Evolutionary conservation across 1,140 invertebrate genomes (phyloP).

Genomic region (Platyscapa corneri): DNA sequence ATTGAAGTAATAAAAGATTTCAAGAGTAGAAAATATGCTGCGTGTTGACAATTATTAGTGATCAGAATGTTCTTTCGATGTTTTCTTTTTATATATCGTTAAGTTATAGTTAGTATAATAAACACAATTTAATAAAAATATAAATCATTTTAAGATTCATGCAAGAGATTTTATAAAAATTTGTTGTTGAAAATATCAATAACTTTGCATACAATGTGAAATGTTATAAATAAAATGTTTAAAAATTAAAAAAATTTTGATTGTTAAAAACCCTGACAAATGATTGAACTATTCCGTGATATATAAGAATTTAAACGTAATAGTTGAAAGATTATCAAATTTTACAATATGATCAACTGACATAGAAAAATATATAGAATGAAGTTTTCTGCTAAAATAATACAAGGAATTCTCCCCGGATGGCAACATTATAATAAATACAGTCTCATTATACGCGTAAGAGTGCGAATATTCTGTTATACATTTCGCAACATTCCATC

Average conservation of each 20-base stretch:
- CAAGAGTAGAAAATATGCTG: too few species aligned
- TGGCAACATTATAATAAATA: conserved; percentile 3
- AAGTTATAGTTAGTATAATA: neutral
- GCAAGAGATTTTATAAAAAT: too few species aligned
- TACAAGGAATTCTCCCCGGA: conserved; percentile 24
- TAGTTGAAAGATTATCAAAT: neutral
- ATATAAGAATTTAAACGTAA: neutral
- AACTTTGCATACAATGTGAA: too few species aligned
- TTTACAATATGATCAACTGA: neutral
- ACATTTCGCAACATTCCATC: neutral
- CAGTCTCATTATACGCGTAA: conserved; percentile 12
- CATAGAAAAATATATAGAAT: conserved; percentile 1
- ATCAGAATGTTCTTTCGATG: neutral
- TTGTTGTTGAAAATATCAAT: too few species aligned
- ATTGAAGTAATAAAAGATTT: too few species aligned
- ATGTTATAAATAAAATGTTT: too few species aligned
- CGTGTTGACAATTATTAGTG: neutral
- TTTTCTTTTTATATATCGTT: neutral
- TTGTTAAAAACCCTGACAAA: too few species aligned
- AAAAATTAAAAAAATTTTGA: too few species aligned
- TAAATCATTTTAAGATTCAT: neutral
- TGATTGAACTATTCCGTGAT: neutral
- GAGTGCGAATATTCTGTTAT: neutral
- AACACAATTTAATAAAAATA: neutral
- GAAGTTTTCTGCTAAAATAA: neutral